Conservation (phyloP, 2,113 vertebrate species). For the Sebastes fasciatus region DNA sequence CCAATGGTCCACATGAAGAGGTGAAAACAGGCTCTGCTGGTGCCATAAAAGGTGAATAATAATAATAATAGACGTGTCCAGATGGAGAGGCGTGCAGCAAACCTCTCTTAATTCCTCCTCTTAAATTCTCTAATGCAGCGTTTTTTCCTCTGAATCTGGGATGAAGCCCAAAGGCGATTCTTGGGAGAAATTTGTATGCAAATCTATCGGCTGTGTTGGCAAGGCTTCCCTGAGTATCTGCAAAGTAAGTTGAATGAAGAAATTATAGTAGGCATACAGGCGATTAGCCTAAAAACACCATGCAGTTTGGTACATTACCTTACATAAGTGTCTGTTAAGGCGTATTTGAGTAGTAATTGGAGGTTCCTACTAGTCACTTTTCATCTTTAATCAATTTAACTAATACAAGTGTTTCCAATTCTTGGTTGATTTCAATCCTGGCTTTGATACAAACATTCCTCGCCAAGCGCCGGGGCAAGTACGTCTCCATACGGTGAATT, state of each 20-base stretch:
- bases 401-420: conserved; percentile 31
- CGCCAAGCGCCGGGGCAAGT: background rate
- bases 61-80: background rate
- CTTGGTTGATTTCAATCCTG: background rate
- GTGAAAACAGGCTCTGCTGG: too few species aligned
- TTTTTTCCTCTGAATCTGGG: conserved; percentile 21
- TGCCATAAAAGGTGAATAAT: background rate
- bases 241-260: conserved; percentile 43
- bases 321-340: conserved; percentile 32
- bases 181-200: conserved; percentile 34
- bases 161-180: conserved; percentile 48
- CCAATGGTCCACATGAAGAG: background rate
- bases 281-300: conserved; percentile 37
- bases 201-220: conserved; percentile 31
- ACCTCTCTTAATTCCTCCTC: conserved; percentile 15
- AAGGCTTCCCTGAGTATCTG: conserved; percentile 32
- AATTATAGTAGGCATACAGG: conserved; percentile 4
- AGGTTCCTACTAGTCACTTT: background rate
- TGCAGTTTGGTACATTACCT: conserved; percentile 42
- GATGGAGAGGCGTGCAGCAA: background rate
- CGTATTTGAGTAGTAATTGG: conserved; percentile 16
- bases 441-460: background rate
- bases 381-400: conserved; percentile 9
- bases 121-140: conserved; percentile 20
- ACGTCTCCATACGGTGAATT: background rate